A percentile compares a stretch with the other conserved stretches of the same genome.
phyloP scores from a whole-genome alignment of 92 coral and sea anemone genomes.

The Umimayanthus chanpuru region DNA sequence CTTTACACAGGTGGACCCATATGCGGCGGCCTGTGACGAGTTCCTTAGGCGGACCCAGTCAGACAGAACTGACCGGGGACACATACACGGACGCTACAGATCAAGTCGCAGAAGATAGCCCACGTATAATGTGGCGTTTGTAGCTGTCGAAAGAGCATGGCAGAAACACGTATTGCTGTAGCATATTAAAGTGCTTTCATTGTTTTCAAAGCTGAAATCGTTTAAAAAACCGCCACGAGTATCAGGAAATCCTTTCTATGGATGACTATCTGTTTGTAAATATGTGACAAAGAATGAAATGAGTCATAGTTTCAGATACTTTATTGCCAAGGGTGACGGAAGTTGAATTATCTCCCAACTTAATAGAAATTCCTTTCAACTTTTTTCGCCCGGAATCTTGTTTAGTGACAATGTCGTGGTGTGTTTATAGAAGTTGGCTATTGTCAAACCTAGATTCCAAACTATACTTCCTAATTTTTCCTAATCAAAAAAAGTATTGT shows the following conservation, averaged over 20 bases:
- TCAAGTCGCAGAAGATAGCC: constrained; percentile 41
- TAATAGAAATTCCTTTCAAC: too few species aligned
- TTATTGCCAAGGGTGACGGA: not conserved
- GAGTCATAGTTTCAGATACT: not conserved
- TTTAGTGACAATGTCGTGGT: too few species aligned
- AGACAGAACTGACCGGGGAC: constrained; percentile 65
- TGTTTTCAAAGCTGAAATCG: not conserved
- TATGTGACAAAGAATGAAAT: not conserved
- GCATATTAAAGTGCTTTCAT: not conserved
- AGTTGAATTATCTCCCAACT: too few species aligned
- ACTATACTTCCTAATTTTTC: too few species aligned
- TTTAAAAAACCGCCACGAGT: not conserved
- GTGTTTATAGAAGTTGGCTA: too few species aligned
- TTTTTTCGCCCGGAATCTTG: too few species aligned
- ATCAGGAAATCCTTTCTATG: not conserved
- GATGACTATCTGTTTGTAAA: not conserved
- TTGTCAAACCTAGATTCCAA: too few species aligned
- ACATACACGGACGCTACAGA: constrained; percentile 70
- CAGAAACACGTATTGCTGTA: not conserved
- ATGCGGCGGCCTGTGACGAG: constrained; percentile 94
- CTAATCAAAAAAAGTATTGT: too few species aligned
- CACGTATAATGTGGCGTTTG: not conserved
- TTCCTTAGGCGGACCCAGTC: constrained; percentile 85
- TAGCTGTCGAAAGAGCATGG: not conserved
- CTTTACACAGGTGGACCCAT: constrained; percentile 77